Percentiles rank a stretch among this genome's conserved stretches.
Conservation (phyloP, 37 sponge, comb jelly and placozoan genomes). For the Oscarella lobularis region DNA sequence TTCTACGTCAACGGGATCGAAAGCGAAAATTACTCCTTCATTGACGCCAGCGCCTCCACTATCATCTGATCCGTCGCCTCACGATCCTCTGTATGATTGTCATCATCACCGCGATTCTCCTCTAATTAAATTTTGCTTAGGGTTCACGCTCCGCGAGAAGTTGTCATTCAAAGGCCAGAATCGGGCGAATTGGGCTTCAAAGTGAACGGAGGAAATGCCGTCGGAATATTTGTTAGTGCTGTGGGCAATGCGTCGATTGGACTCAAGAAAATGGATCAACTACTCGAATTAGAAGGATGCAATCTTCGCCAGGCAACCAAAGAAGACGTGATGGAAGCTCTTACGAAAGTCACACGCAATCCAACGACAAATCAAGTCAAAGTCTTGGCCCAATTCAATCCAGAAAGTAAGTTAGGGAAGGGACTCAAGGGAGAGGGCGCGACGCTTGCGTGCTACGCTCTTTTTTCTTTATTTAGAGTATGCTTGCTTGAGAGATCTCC, state of each 20-base stretch:
- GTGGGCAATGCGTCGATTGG: neutral
- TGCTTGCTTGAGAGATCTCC: neutral
- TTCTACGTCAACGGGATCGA: too few species aligned
- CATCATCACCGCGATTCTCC: too few species aligned
- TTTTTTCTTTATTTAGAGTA: neutral
- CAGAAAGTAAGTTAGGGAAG: neutral
- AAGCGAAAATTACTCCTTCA: too few species aligned
- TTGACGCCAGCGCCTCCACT: too few species aligned
- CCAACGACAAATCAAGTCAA: neutral
- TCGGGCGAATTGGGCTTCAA: constrained; percentile 21
- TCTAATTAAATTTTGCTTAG: neutral
- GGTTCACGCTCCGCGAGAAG: neutral
- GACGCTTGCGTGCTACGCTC: too few species aligned
- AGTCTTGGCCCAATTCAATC: neutral
- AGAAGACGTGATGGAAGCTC: neutral
- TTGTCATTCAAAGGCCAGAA: neutral
- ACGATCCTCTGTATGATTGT: too few species aligned
- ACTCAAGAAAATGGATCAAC: neutral
- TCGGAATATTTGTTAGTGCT: constrained; percentile 43
- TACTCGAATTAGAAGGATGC: neutral
- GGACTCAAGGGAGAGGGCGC: too few species aligned
- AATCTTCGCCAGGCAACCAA: neutral
- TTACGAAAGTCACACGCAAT: neutral
- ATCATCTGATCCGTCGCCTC: too few species aligned
- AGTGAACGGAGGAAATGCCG: constrained; percentile 48